Percentiles rank a stretch among this genome's conserved stretches.
These are phyloP conservation scores for Ptychadena robeensis DNA, from an alignment of 2,797 vertebrate species.

Conservation along the genomic window DNA sequence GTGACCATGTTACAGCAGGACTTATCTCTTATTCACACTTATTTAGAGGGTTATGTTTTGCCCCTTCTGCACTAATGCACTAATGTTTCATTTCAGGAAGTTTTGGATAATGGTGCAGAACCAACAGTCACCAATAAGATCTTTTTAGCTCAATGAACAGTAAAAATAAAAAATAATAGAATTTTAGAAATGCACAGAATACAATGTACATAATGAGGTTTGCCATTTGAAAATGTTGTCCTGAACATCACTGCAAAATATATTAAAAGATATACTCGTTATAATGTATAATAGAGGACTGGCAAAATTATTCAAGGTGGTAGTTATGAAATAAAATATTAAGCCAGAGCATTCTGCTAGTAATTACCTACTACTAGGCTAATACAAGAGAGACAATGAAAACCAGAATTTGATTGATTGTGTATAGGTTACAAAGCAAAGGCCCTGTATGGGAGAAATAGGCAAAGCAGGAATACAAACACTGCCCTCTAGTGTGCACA, in stretches of 20 bases:
- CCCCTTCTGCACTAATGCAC: too few relatives aligned
- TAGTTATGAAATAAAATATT: not conserved
- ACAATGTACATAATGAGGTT: not conserved
- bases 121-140: not conserved
- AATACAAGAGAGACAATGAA: conserved; percentile 7
- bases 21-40: not conserved
- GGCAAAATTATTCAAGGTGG: not conserved
- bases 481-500: conserved; percentile 72
- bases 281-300: not conserved
- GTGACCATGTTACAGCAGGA: not conserved
- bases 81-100: not conserved
- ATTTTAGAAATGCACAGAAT: not conserved
- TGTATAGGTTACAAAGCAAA: not conserved
- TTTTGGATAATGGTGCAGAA: not conserved
- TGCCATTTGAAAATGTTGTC: too few relatives aligned
- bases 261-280: not conserved
- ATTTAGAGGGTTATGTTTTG: not conserved
- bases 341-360: accelerated
- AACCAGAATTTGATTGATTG: conserved; percentile 4
- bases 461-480: conserved; percentile 67
- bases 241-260: not conserved
- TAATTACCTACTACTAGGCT: not conserved
- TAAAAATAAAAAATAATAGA: not conserved
- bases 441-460: not conserved
- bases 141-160: not conserved